These are phyloP conservation scores for rabbit (Oryctolagus cuniculus) DNA, from an alignment of 2,113 vertebrate species.

Conservation along the genomic window DNA sequence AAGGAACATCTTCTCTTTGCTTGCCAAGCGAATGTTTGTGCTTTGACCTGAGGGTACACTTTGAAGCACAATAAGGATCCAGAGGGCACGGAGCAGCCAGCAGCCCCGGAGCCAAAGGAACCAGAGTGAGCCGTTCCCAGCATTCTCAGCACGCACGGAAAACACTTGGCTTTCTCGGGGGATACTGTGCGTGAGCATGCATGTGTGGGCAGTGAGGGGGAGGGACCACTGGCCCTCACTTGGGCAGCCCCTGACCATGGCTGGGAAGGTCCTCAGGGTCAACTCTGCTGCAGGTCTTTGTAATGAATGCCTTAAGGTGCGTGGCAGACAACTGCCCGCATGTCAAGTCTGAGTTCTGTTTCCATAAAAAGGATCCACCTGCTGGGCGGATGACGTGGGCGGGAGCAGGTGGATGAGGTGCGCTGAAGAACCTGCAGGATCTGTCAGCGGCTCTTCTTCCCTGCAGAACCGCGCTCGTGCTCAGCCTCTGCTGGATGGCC, in stretches of 20 bases:
- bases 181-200: not conserved
- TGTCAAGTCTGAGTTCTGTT: not conserved
- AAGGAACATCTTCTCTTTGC: conserved; percentile 66
- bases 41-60: conserved; percentile 50
- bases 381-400: not conserved
- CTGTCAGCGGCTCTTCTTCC: not conserved
- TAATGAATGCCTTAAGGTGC: conserved; percentile 19
- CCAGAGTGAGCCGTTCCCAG: conserved; percentile 14
- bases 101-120: not conserved
- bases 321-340: not conserved
- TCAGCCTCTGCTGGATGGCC: not conserved
- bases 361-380: not conserved
- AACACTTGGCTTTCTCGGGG: not conserved
- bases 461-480: not conserved
- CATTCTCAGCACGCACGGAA: conserved; percentile 1
- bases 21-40: conserved; percentile 63
- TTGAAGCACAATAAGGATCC: conserved; percentile 46
- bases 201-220: no score
- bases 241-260: not conserved
- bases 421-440: not conserved
- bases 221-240: not conserved
- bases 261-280: not conserved
- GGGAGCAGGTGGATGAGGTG: not conserved
- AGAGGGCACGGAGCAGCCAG: not conserved
- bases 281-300: conserved; percentile 5